Percentiles rank a stretch among this genome's conserved stretches.
Evolutionary conservation across 2,113 vertebrate species (phyloP).

Genomic region (Oreochromis tanganicae): DNA sequence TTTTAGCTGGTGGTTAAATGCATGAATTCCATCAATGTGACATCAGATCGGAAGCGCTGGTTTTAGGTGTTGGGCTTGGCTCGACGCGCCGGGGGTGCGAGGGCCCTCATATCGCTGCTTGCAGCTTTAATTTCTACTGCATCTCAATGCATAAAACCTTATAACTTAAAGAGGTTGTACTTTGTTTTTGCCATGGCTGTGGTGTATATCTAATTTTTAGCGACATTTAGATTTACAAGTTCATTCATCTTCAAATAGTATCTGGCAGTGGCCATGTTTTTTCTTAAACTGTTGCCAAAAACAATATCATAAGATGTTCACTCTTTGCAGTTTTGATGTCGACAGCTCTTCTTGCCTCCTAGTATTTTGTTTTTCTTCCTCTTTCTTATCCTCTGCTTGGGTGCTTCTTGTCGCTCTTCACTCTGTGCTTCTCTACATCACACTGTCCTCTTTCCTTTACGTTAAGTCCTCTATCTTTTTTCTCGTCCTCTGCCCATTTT

Average conservation of each 20-base stretch:
- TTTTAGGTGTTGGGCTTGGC: too few relatives aligned
- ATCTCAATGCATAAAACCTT: too few relatives aligned
- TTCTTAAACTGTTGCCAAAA: neutral
- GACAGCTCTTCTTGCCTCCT: neutral
- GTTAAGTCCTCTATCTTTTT: neutral
- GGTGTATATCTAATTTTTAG: neutral
- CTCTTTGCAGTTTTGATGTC: neutral
- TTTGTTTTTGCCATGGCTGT: too few relatives aligned
- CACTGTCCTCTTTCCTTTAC: neutral
- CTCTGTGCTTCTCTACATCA: neutral
- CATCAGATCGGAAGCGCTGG: too few relatives aligned
- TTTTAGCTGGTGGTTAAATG: too few relatives aligned
- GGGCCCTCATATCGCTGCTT: too few relatives aligned
- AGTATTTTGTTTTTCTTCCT: neutral
- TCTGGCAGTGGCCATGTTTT: neutral
- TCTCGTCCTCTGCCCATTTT: neutral
- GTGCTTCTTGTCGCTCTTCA: neutral
- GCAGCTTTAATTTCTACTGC: neutral
- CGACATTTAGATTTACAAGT: neutral
- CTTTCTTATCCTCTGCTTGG: neutral
- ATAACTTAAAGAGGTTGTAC: too few relatives aligned
- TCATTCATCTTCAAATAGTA: neutral
- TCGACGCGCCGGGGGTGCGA: too few relatives aligned
- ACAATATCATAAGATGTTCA: neutral
- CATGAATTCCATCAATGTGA: too few relatives aligned